Evolutionary conservation across 2,888 invertebrate genomes (phyloP).

Genomic region (Cheilosia variabilis): DNA sequence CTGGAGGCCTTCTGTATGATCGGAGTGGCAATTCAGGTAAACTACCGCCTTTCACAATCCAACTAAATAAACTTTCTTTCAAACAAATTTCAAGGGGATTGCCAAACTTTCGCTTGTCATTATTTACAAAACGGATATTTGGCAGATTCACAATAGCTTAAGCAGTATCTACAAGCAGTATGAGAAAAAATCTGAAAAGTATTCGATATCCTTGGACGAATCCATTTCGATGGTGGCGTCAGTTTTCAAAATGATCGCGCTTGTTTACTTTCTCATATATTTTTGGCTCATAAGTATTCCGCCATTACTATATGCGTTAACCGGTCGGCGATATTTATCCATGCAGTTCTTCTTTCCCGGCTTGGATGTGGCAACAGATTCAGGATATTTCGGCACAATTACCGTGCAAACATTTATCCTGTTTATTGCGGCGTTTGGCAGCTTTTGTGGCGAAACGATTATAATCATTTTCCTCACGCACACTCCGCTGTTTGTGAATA

Average conservation of each 20-base stretch:
- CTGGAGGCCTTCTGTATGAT: conserved; percentile 66
- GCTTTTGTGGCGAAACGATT: conserved; percentile 77
- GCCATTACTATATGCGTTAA: background rate
- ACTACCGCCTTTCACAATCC: background rate
- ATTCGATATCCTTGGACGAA: background rate
- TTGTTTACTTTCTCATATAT: background rate
- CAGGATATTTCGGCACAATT: conserved; percentile 74
- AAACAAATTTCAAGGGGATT: conserved; percentile 39
- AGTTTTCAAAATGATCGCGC: background rate
- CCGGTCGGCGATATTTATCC: conserved; percentile 56
- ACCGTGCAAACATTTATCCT: conserved; percentile 66
- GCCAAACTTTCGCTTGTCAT: conserved; percentile 44
- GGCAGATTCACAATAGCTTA: background rate
- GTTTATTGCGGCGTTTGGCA: conserved; percentile 72
- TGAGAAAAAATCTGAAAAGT: conserved; percentile 17
- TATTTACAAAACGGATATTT: background rate
- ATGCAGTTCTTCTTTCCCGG: conserved; percentile 77
- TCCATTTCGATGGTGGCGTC: background rate
- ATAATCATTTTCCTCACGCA: conserved; percentile 75
- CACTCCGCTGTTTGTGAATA: conserved; percentile 72
- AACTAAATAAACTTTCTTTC: background rate
- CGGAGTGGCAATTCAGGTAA: conserved; percentile 55
- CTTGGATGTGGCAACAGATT: conserved; percentile 69
- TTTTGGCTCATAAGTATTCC: background rate
- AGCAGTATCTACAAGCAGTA: conserved; percentile 26